phyloP scores from a whole-genome alignment of 2,797 vertebrate species.

The Acipenser oxyrinchus region DNA sequence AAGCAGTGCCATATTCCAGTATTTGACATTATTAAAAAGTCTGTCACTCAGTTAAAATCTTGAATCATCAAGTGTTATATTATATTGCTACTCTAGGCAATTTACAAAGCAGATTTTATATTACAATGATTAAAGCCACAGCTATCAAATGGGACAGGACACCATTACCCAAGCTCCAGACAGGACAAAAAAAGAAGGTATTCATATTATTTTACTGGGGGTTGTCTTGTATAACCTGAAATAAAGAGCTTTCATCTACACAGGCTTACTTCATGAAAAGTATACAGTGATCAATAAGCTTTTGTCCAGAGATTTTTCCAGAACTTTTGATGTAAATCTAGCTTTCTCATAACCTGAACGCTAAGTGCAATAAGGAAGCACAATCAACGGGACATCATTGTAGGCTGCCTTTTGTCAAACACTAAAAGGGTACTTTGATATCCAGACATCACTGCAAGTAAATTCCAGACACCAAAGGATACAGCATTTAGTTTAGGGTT shows the following conservation, averaged over 20 bases:
- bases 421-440: conserved; percentile 37
- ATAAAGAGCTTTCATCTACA: conserved; percentile 36
- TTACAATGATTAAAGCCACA: conserved; percentile 94
- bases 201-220: conserved; percentile 19
- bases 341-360: conserved; percentile 49
- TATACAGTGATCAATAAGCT: conserved; percentile 50
- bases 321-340: conserved; percentile 42
- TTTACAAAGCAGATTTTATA: conserved; percentile 85
- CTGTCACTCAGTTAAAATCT: conserved; percentile 82
- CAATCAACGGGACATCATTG: conserved; percentile 55
- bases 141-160: conserved; percentile 84
- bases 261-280: conserved; percentile 47
- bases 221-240: conserved; percentile 43
- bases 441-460: conserved; percentile 35
- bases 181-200: conserved; percentile 48
- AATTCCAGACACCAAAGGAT: too few relatives aligned
- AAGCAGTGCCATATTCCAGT: conserved; percentile 76
- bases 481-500: too few relatives aligned
- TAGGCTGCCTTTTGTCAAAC: conserved; percentile 61
- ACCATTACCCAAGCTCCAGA: conserved; percentile 85
- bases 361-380: conserved; percentile 47
- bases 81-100: conserved; percentile 96
- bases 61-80: conserved; percentile 76
- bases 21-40: conserved; percentile 85
- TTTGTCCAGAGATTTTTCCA: conserved; percentile 36